Evolutionary conservation across 2,888 invertebrate genomes (phyloP).

Genomic region (Andrena marginata): DNA sequence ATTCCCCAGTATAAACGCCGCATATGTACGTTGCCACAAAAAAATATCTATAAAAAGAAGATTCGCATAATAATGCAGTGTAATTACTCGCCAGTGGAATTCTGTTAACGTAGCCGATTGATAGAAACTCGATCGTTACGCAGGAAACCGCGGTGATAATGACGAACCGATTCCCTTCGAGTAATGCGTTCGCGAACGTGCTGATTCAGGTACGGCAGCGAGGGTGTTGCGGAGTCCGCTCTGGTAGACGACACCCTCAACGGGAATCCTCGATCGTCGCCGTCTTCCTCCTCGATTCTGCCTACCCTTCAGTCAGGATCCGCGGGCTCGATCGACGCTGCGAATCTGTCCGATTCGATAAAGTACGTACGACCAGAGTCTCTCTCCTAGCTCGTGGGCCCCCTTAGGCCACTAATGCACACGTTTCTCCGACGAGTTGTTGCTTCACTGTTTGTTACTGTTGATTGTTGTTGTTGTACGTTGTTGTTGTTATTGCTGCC

Average conservation of each 20-base stretch:
- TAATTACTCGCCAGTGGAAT: neutral
- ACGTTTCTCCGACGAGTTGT: conserved; percentile 16
- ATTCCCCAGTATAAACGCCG: neutral
- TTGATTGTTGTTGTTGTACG: conserved; percentile 16
- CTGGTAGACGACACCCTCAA: conserved; percentile 84
- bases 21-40: neutral
- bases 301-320: conserved; percentile 72
- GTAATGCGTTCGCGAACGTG: conserved; percentile 56
- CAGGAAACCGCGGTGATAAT: conserved; percentile 10
- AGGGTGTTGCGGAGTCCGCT: conserved; percentile 82
- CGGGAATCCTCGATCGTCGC: conserved; percentile 80
- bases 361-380: conserved; percentile 77
- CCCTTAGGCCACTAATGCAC: conserved; percentile 36
- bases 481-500: conserved; percentile 13
- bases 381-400: conserved; percentile 49
- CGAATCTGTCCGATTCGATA: conserved; percentile 71
- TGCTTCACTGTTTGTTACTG: conserved; percentile 42
- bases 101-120: neutral
- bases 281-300: conserved; percentile 70
- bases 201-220: conserved; percentile 83
- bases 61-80: neutral
- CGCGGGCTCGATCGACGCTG: conserved; percentile 74
- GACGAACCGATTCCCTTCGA: conserved; percentile 43
- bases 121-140: neutral
- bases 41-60: neutral